These are phyloP conservation scores for Drosophila littoralis DNA, from an alignment of 1,140 invertebrate genomes.

Conservation along the genomic window DNA sequence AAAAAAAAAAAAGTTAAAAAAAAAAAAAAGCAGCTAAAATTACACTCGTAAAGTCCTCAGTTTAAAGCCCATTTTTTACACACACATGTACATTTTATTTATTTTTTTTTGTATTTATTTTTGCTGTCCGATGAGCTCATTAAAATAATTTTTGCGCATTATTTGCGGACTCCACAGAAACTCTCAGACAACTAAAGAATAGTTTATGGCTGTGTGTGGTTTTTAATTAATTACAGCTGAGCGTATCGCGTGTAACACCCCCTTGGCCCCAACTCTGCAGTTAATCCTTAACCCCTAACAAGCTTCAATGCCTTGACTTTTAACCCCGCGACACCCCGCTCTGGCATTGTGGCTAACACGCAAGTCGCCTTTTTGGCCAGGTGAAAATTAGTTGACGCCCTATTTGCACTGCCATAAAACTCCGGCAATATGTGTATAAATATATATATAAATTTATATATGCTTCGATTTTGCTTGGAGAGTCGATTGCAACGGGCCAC, in stretches of 20 bases:
- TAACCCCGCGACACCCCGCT: neutral
- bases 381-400: slow-evolving; percentile 34
- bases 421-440: neutral
- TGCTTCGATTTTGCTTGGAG: neutral
- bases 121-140: slow-evolving; percentile 61
- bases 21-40: neutral
- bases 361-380: slow-evolving; percentile 23
- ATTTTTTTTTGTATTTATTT: slow-evolving; percentile 5
- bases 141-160: slow-evolving; percentile 60
- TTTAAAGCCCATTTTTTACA: slow-evolving; percentile 2
- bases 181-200: slow-evolving; percentile 1
- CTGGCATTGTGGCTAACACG: slow-evolving; percentile 9
- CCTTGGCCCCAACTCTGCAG: no score
- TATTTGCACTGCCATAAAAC: slow-evolving; percentile 25
- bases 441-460: neutral
- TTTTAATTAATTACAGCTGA: slow-evolving; percentile 48
- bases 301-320: neutral
- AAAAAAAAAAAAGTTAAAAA: neutral
- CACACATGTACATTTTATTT: no score
- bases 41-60: neutral
- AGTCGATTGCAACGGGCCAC: slow-evolving; percentile 6
- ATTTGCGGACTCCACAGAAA: slow-evolving; percentile 8
- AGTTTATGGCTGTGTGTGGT: slow-evolving; percentile 14
- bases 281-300: slow-evolving; percentile 8
- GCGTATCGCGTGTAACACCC: slow-evolving; percentile 39